These are phyloP conservation scores for Octomys mimax DNA, from an alignment of 2,797 vertebrate species.

Conservation along the genomic window DNA sequence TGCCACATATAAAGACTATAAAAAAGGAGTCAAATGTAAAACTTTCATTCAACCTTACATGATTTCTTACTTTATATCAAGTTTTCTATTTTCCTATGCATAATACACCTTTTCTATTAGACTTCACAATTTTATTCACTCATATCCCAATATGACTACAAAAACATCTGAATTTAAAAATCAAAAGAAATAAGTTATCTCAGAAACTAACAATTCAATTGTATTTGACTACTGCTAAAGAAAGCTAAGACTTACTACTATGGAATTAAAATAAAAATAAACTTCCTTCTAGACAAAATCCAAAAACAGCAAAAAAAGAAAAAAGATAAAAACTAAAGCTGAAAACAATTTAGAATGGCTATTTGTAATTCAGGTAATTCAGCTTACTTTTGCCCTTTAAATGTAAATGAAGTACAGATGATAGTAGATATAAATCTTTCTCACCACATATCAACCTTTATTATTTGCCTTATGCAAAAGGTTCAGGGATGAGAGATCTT, in stretches of 20 bases:
- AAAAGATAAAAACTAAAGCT: neutral
- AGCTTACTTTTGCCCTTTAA: neutral
- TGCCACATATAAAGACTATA: neutral
- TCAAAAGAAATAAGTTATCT: neutral
- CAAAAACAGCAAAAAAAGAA: neutral
- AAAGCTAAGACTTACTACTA: slow-evolving; percentile 28
- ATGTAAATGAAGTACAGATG: slow-evolving; percentile 48
- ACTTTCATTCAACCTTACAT: slow-evolving; percentile 3
- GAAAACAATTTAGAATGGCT: slow-evolving; percentile 23
- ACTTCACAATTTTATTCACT: neutral
- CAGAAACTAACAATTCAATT: slow-evolving; percentile 17
- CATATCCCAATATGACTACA: neutral
- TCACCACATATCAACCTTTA: neutral
- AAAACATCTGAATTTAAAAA: slow-evolving; percentile 30
- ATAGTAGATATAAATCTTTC: neutral
- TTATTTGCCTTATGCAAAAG: neutral
- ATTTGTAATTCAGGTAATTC: neutral
- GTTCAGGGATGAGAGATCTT: neutral
- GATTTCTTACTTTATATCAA: slow-evolving; percentile 1
- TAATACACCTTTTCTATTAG: neutral
- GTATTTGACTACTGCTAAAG: slow-evolving; percentile 22
- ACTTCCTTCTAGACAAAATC: slow-evolving; percentile 41
- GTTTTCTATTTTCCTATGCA: slow-evolving; percentile 17
- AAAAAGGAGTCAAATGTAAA: slow-evolving; percentile 19
- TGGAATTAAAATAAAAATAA: slow-evolving; percentile 39